Evolutionary conservation across 2,888 invertebrate species (phyloP), one percentile per base, ranked within the genome.

Genomic region (Spisula solida): DNA sequence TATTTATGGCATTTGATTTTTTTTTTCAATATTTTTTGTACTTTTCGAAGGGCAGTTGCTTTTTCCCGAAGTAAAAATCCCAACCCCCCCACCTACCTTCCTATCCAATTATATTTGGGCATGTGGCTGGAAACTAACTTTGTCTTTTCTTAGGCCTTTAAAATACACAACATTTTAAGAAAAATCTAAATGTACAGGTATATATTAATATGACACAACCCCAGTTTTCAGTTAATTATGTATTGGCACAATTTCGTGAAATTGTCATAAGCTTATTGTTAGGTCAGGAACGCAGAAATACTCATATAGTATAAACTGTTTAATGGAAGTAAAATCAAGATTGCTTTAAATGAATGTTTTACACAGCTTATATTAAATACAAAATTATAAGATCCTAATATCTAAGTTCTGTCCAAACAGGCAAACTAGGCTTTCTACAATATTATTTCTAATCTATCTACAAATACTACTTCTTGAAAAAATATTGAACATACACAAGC

Each of bases 401-500:
- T 66, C 60, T 66, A 66, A n/a, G 60, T 66, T 4, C 25, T 25
- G 60, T 66, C 60, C 60, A n/a, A 25, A 66, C n/a, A n/a, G 10
- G 60, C n/a, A 10, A 41, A 10, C 60, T 66, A 66, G 2, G 60
- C 10, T n/a, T 5, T 25, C 60, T 66, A 66, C n/a, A 66, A 66
- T 25, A 66, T n/a, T 12, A 2, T 66, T 8, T 0, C 60, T 66
- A 66, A 20, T 66, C 25, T 66, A 66, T 25, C 60, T 66, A 66
- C 60, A 66, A 66, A 25, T 10, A 25, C 25, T 25, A 25, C 60
- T 1, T 66, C 8, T 25, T 66, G 10, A 60, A 66, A 41, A 66
- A 66, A 66, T 66, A 66, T n/a, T 66, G 60, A 66, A 66, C n/a
- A 25, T 66, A 66, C 8, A 25, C n/a, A 66, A 66, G 25, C 60